Conservation (phyloP, 2,888 invertebrate species). For the Eueremaeus valkanovi region DNA sequence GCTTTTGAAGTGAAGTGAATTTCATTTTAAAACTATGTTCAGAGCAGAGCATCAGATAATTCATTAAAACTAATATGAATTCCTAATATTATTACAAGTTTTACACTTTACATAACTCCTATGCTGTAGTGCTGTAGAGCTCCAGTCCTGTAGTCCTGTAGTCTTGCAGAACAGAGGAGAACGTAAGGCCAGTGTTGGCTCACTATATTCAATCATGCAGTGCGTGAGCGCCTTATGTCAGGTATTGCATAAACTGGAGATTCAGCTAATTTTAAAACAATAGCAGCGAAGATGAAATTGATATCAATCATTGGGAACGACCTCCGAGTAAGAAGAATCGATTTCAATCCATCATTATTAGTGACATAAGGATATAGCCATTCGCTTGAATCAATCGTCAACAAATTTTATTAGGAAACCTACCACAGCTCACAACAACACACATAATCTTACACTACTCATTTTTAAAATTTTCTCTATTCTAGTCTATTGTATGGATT, state of each 20-base stretch:
- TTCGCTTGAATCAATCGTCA: conserved; percentile 18
- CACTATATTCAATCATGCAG: conserved; percentile 22
- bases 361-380: conserved; percentile 31
- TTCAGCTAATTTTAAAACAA: conserved; percentile 23
- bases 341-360: conserved; percentile 30
- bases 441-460: too few species aligned
- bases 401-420: conserved; percentile 19
- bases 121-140: neutral
- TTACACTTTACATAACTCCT: conserved; percentile 10
- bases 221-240: conserved; percentile 33
- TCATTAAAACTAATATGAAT: conserved; percentile 20
- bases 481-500: too few species aligned
- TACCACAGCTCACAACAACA: neutral
- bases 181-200: neutral
- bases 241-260: conserved; percentile 11
- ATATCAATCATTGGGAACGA: conserved; percentile 30
- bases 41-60: conserved; percentile 21
- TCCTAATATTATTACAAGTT: conserved; percentile 32
- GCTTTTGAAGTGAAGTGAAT: conserved; percentile 17
- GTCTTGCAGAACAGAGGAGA: neutral
- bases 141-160: neutral
- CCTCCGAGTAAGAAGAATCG: conserved; percentile 12
- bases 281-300: neutral
- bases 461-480: too few species aligned
- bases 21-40: neutral